Conservation (phyloP, 2,888 invertebrate genomes). For the Polietes domitor region DNA sequence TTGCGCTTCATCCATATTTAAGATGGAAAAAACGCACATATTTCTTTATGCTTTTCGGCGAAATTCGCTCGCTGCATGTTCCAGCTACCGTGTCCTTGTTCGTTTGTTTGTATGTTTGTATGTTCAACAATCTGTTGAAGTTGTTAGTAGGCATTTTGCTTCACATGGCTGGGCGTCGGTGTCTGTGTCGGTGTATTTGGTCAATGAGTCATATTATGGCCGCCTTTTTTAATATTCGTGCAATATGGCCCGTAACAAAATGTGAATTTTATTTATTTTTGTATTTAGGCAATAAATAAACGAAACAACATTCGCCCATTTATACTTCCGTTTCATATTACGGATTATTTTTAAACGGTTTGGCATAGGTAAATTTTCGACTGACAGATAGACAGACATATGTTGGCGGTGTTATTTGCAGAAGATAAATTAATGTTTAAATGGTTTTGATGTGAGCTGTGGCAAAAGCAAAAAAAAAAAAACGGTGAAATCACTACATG, state of each 20-base stretch:
- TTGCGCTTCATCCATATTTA: background rate
- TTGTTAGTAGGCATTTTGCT: background rate
- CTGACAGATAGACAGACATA: background rate
- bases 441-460: background rate
- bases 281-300: constrained; percentile 11
- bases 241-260: constrained; percentile 20
- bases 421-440: background rate
- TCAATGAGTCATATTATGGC: constrained; percentile 18
- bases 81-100: background rate
- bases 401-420: background rate
- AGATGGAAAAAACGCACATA: background rate
- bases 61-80: background rate
- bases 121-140: background rate
- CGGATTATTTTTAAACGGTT: background rate
- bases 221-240: constrained; percentile 1
- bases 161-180: background rate
- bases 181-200: background rate
- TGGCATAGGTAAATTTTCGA: background rate
- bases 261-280: background rate
- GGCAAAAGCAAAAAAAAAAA: background rate
- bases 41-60: background rate
- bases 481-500: too few species aligned
- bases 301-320: background rate
- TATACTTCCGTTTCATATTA: background rate
- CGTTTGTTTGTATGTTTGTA: background rate